Percentiles rank a stretch among this genome's conserved stretches.
Conservation (phyloP, 53 echinoderm and acorn worm species). For the Zoroaster sp. region DNA sequence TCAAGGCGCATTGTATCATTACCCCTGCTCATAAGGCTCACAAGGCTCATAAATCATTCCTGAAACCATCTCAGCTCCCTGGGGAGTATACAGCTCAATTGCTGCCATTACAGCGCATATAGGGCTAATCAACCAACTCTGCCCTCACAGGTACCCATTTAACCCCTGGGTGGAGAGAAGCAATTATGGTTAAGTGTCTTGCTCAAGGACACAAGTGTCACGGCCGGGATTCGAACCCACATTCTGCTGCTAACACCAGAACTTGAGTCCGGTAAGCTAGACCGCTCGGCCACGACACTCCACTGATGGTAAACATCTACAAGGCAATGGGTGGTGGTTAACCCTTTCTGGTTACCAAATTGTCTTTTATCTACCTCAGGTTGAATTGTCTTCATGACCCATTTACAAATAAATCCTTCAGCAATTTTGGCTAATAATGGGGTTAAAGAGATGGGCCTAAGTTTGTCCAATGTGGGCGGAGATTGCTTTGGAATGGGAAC, state of each 20-base stretch:
- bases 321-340: constrained; percentile 20
- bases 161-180: neutral
- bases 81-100: no score
- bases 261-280: neutral
- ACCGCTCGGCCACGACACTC: neutral
- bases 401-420: no score
- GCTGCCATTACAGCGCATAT: no score
- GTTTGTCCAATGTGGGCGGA: no score
- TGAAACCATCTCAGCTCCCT: no score
- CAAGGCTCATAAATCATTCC: no score
- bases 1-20: no score
- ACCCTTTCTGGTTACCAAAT: constrained; percentile 20
- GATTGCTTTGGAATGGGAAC: no score
- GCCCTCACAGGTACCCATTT: neutral
- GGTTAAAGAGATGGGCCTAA: no score
- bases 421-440: no score
- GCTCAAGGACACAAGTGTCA: neutral
- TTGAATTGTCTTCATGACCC: neutral
- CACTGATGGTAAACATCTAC: neutral
- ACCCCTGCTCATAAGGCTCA: no score
- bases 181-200: neutral
- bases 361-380: neutral
- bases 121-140: no score
- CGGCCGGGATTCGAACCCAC: neutral
- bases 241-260: neutral